Base-by-base conservation (phyloP, 1,140 invertebrate species). In the Aphidius ervi region DNA sequence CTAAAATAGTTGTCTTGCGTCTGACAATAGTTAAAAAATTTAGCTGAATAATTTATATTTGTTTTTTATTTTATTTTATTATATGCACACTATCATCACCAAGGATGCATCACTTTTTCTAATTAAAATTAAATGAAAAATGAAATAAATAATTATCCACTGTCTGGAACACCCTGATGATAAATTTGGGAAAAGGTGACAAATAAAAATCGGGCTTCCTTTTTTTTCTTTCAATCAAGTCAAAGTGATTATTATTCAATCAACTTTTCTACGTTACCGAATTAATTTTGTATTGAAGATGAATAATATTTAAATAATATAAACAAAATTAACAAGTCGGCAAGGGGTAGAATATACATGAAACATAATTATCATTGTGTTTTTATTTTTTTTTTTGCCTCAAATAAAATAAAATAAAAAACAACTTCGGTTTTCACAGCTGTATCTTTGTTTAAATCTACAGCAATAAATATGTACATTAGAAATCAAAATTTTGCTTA, bases 91-190 rank as follows among this genome's bases (percentile, higher is more conserved):
- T 40, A 41, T 4, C 7, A 37, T 39, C 39, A 23, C 5, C 49
- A 37, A 40, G 52, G 40, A 40, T n/a, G 39, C 40, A 48, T 50
- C 40, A 61, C 46, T 48, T 56, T 46, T 16, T 43, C 37, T 49
- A 16, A 53, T 41, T 58, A 47, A 41, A n/a, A 46, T 59, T 50
- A 31, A 31, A 31, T 4, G 23, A n/a, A n/a, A 31, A 31, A 31
- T 4, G 16, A 16, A 16, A 16, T 16, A 16, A 16, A 16, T 16
- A 16, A 16, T 16, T 70, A 70, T 72, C 70, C 71, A 75, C 67
- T 77, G 78, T 80, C 78, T 80, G 77, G 78, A 80, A 80, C 76
- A 76, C 65, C 76, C 78, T 80, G 78, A 79, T 75, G 68, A 77
- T 75, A 68, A 77, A 69, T 78, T 79, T 72, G 67, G 74, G 73